Percentiles rank a stretch among this genome's conserved stretches.
These are phyloP conservation scores for Struthio camelus DNA, from an alignment of 2,113 vertebrate species.

Conservation along the genomic window DNA sequence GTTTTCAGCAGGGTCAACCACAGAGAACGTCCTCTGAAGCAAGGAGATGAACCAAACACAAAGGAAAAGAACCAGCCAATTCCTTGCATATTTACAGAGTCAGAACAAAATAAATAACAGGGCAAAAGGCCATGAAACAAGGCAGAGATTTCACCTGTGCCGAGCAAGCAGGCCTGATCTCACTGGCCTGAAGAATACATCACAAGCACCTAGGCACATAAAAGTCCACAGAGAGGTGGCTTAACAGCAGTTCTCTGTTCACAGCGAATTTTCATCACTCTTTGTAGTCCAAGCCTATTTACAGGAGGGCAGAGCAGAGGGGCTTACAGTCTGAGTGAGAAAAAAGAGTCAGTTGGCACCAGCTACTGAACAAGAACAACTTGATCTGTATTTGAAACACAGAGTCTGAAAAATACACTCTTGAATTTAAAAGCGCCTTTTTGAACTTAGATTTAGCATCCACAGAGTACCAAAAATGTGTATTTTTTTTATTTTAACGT, in stretches of 20 bases:
- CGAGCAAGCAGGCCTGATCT: slow-evolving; percentile 13
- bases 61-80: background rate
- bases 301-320: slow-evolving; percentile 22
- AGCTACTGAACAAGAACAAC: background rate
- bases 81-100: slow-evolving; percentile 32
- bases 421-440: background rate
- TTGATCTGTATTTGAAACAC: background rate
- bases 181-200: background rate
- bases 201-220: slow-evolving; percentile 6
- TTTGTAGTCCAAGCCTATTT: slow-evolving; percentile 15
- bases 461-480: background rate
- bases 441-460: background rate
- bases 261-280: background rate
- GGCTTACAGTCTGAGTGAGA: background rate
- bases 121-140: slow-evolving; percentile 46
- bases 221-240: background rate
- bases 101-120: slow-evolving; percentile 62
- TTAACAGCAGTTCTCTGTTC: background rate
- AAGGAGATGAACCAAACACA: slow-evolving; percentile 42
- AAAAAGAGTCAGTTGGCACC: background rate
- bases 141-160: background rate
- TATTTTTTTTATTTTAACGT: background rate
- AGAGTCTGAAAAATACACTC: background rate
- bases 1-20: slow-evolving; percentile 49
- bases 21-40: slow-evolving; percentile 24